Evolutionary conservation across 2,797 vertebrate genomes (phyloP), one percentile per base, ranked within the genome.

Genomic region (Hylomyscus alleni): DNA sequence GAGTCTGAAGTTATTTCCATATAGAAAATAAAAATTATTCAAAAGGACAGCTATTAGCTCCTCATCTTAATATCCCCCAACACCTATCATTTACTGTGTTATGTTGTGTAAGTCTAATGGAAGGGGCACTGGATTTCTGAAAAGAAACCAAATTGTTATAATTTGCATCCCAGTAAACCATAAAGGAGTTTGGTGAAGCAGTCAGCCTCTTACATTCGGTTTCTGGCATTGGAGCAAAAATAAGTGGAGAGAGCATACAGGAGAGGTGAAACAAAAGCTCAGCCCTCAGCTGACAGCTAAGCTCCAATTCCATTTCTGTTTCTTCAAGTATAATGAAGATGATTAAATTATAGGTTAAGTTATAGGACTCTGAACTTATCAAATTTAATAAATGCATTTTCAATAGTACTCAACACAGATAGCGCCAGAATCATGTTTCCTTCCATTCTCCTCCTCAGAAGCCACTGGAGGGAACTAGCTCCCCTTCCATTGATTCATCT

Each of bases 1-100:
- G 85, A 76, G n/a, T 73, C 22, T 85, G 60, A 78, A 94, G 72
- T 58, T n/a, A 81, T 69, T 91, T 92, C 50, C n/a, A 95, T 47
- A 58, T 37, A 60, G 75, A 94, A 95, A 54, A 4, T 29, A 40
- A 52, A 91, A 83, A 15, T 15, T 82, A 58, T 92, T 76, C 82
- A n/a, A 22, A 93, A 58, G 65, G 5, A 69, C 10, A 20, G 10
- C 81, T 40, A 58, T 0, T 76, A 50, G 40, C 14, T 75, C 80
- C 22, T 11, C 44, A 93, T 50, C 1, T 11, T 82, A 80, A 65
- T n/a, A 34, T 14, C 73, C 47, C 62, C n/a, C 77, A 29, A 29
- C 22, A 56, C n/a, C 72, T 89, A 40, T 29, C 17, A 78, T 0
- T 2, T 73, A 73, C 5, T 56, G 40, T 47, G 56, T 26, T 44